Percentiles rank a stretch among this genome's conserved stretches.
Evolutionary conservation across 1,140 invertebrate species (phyloP).

Genomic region (Nebria ingens): DNA sequence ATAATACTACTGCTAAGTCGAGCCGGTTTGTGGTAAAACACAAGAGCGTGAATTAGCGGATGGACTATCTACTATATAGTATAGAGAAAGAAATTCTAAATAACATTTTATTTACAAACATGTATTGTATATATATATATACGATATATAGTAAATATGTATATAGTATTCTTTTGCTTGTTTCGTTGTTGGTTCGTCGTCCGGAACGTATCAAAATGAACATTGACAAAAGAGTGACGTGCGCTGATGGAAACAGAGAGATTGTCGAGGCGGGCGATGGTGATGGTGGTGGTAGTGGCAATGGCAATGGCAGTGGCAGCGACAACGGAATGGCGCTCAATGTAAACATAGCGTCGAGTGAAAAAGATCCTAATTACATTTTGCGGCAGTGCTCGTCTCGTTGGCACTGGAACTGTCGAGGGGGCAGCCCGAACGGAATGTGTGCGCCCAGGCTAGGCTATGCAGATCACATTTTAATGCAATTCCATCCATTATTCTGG

Average conservation of each 20-base stretch:
- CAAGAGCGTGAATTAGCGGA: no score
- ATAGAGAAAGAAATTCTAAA: background rate
- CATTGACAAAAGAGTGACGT: conserved; percentile 8
- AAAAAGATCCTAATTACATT: conserved; percentile 9
- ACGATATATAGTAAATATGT: background rate
- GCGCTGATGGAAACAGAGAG: conserved; percentile 4
- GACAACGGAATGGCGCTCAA: background rate
- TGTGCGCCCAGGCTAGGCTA: background rate
- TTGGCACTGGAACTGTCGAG: background rate
- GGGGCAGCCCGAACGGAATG: background rate
- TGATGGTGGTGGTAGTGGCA: no score
- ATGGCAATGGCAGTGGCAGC: no score
- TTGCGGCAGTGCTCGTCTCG: background rate
- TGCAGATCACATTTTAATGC: conserved; percentile 38
- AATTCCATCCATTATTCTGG: conserved; percentile 38
- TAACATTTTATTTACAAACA: background rate
- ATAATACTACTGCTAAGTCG: background rate
- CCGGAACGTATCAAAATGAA: background rate
- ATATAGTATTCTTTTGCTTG: background rate
- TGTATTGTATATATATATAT: background rate
- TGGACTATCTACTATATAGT: no score
- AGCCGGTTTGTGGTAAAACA: no score
- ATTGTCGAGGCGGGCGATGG: background rate
- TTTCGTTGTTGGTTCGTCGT: background rate
- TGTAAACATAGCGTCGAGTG: conserved; percentile 2